These are phyloP conservation scores for Periplaneta americana DNA, from an alignment of 1,140 invertebrate genomes.

Conservation along the genomic window DNA sequence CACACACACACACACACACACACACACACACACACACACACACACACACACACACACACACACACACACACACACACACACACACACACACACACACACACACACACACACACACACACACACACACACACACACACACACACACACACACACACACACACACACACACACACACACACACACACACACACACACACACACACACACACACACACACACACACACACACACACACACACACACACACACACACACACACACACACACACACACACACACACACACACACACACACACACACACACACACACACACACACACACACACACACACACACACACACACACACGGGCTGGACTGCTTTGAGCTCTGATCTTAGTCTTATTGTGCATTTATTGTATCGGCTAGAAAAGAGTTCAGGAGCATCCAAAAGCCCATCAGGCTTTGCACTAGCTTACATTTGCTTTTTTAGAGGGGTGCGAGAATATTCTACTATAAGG, in stretches of 20 bases:
- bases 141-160: conserved; percentile 30
- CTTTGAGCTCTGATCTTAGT: too few relatives aligned
- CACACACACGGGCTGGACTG: conserved; percentile 22
- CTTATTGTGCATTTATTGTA: too few relatives aligned
- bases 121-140: conserved; percentile 29
- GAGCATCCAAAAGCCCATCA: too few relatives aligned
- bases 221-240: conserved; percentile 27
- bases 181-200: conserved; percentile 28
- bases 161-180: conserved; percentile 27
- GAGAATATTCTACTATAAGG: too few relatives aligned
- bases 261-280: conserved; percentile 26
- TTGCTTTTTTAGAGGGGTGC: too few relatives aligned
- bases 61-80: conserved; percentile 21
- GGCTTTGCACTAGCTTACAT: too few relatives aligned
- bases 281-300: conserved; percentile 25
- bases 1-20: conserved; percentile 21
- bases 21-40: conserved; percentile 21
- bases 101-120: conserved; percentile 17
- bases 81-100: conserved; percentile 21
- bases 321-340: conserved; percentile 26
- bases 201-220: conserved; percentile 27
- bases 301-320: conserved; percentile 25
- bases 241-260: conserved; percentile 27
- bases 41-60: conserved; percentile 21
- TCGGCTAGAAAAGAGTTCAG: too few relatives aligned